phyloP scores from a whole-genome alignment of 2,888 invertebrate genomes.

The Acrobasis repandana region DNA sequence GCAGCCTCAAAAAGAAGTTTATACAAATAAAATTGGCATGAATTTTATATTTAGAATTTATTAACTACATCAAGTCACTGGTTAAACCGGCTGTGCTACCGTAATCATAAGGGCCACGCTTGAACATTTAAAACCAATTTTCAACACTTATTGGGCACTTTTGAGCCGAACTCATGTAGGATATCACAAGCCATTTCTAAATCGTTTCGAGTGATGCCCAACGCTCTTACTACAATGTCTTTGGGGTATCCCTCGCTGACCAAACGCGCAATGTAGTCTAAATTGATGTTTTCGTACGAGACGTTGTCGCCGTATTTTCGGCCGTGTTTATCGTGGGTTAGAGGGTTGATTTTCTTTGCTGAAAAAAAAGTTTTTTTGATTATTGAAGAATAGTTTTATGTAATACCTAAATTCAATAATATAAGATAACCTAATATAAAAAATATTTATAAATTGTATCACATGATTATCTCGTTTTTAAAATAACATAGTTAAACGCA shows the following conservation, averaged over 20 bases:
- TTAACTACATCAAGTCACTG: not conserved
- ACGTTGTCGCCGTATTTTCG: slow-evolving; percentile 79
- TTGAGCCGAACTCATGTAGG: slow-evolving; percentile 92
- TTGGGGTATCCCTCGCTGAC: slow-evolving; percentile 95
- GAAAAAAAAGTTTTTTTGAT: slow-evolving; percentile 41
- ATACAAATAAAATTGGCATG: not conserved
- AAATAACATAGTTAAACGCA: no score
- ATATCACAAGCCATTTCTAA: slow-evolving; percentile 98
- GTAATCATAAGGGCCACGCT: slow-evolving; percentile 12
- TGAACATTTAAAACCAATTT: slow-evolving; percentile 22
- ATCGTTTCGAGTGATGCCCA: slow-evolving; percentile 96
- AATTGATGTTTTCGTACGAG: slow-evolving; percentile 93
- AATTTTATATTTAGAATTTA: not conserved
- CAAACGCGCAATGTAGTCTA: slow-evolving; percentile 94
- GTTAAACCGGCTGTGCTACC: not conserved
- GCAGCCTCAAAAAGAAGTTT: no score
- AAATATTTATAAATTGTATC: no score
- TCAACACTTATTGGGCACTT: slow-evolving; percentile 70
- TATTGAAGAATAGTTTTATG: no score
- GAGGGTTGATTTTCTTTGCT: slow-evolving; percentile 77
- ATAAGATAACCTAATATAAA: no score
- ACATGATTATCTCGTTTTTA: no score
- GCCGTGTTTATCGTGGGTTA: slow-evolving; percentile 78
- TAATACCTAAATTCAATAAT: not conserved
- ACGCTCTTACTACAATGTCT: slow-evolving; percentile 94